phyloP scores from a whole-genome alignment of 2,888 invertebrate genomes.

The Caenorhabditis imperialis region DNA sequence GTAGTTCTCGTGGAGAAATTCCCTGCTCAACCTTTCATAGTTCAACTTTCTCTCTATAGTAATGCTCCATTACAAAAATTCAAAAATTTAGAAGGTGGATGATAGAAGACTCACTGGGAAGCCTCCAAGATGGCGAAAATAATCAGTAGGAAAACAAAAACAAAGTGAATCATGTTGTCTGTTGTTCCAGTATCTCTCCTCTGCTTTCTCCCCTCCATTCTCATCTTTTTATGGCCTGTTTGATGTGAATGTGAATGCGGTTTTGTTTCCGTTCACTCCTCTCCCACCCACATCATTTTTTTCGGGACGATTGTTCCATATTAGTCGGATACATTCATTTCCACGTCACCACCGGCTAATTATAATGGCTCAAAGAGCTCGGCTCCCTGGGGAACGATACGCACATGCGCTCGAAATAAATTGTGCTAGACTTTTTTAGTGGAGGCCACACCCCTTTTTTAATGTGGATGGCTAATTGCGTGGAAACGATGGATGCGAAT shows the following conservation, averaged over 20 bases:
- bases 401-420: neutral
- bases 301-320: neutral
- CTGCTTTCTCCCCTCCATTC: too few relatives aligned
- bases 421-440: too few relatives aligned
- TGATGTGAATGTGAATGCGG: too few relatives aligned
- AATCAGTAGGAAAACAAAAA: neutral
- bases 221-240: too few relatives aligned
- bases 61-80: too few relatives aligned
- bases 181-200: too few relatives aligned
- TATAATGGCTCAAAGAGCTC: too few relatives aligned
- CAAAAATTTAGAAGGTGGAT: too few relatives aligned
- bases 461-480: slow-evolving; percentile 15
- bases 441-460: neutral
- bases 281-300: slow-evolving; percentile 2
- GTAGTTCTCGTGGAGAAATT: too few relatives aligned
- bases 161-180: slow-evolving; percentile 1
- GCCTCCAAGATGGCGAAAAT: neutral
- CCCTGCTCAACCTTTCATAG: too few relatives aligned
- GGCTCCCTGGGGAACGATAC: neutral
- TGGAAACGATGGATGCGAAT: slow-evolving; percentile 16
- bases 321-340: neutral
- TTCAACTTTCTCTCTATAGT: too few relatives aligned
- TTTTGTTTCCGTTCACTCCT: neutral
- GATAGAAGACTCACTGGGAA: slow-evolving; percentile 1
- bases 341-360: too few relatives aligned